Base-by-base conservation (phyloP, 1,140 invertebrate species). In the Drosophila cardini region DNA sequence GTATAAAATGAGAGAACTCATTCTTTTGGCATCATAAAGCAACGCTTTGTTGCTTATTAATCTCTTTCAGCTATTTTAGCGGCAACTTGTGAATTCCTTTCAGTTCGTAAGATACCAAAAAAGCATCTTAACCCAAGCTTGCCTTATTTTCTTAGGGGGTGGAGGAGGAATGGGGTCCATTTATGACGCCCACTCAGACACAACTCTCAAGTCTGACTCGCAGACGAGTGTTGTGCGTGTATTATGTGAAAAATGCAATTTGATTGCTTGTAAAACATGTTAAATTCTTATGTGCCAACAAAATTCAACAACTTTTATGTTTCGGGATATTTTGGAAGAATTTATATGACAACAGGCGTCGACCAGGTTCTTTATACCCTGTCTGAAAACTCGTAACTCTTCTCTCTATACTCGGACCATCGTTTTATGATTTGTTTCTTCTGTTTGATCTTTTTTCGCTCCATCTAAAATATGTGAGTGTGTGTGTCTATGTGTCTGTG, bases 201-300 rank as follows among this genome's bases (percentile, higher is more conserved):
- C 34, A 67, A 53, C 46, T 61, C 46, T 61, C n/a, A 61, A 61
- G 32, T 18, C 32, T 15, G 16, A 36, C 52, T 55, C 52, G 13
- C 9, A 52, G n/a, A 15, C 52, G 34, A 18, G n/a, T 42, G 57
- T 21, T 26, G 21, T 21, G 46, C 21, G 46, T 50, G 80, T 78
- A 87, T 72, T 72, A 81, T 87, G 83, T 87, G 84, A 83, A 82
- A 87, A 89, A 89, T 89, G 84, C 84, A 89, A 87, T 87, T 87
- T 89, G 82, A 89, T 89, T 84, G 80, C 84, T 89, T 87, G 84
- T 87, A 82, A 87, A 87, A 89, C 84, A 87, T 87, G 84, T 89
- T 80, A 72, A 75, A 72, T 89, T 85, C 82, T 78, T 69, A 78
- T 74, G 83, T 72, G 82, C 61, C 79, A 70, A 73, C 72, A 80